Percentiles rank a stretch among this genome's conserved stretches.
Evolutionary conservation across 30 jellyfish, hydroid and myxozoan genomes (phyloP).

Genomic region (Turritopsis rubra): DNA sequence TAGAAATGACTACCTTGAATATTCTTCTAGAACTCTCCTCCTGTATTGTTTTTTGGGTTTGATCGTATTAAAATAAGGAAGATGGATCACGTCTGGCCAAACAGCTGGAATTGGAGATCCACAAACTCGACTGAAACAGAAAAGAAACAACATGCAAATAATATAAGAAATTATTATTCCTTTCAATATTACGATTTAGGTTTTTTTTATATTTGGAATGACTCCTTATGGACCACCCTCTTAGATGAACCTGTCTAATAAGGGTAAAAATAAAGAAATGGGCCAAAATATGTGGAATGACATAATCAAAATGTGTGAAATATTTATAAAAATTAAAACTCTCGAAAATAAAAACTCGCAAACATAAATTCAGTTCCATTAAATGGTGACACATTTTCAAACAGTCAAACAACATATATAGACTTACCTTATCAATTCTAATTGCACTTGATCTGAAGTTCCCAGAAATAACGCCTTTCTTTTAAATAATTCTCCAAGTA

Average conservation of each 20-base stretch:
- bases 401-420: too few species aligned
- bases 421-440: constrained; percentile 88
- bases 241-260: too few species aligned
- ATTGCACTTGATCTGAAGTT: constrained; percentile 74
- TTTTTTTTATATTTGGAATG: background rate
- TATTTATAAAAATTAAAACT: too few species aligned
- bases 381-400: too few species aligned
- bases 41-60: constrained; percentile 90
- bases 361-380: too few species aligned
- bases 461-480: constrained; percentile 85
- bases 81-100: constrained; percentile 95
- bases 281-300: too few species aligned
- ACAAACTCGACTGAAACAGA: constrained; percentile 68
- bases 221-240: too few species aligned
- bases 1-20: constrained; percentile 75
- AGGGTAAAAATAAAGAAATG: too few species aligned
- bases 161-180: background rate
- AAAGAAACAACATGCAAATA: background rate
- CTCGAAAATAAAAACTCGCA: too few species aligned
- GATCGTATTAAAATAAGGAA: constrained; percentile 70
- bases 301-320: too few species aligned
- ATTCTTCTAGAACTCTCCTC: constrained; percentile 82
- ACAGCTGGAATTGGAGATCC: constrained; percentile 97
- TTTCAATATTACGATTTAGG: background rate
- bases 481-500: constrained; percentile 94